Conservation (phyloP, 2,113 vertebrate genomes). For the Phrynosoma platyrhinos region DNA sequence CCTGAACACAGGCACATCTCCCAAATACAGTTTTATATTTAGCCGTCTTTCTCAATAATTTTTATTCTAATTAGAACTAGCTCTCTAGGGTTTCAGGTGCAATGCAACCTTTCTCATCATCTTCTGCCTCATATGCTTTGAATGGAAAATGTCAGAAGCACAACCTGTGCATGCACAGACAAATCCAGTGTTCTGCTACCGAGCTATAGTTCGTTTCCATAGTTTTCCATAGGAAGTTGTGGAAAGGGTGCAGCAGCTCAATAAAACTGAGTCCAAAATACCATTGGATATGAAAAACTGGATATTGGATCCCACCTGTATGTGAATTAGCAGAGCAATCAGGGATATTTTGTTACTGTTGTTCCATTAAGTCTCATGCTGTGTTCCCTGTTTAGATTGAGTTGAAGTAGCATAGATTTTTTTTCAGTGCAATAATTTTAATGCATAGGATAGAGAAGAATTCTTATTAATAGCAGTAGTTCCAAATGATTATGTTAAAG, state of each 20-base stretch:
- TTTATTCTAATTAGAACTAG: no score
- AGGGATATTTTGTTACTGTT: not conserved
- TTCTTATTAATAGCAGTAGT: not conserved
- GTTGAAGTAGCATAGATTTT: not conserved
- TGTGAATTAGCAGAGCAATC: not conserved
- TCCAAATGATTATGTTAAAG: conserved; percentile 10
- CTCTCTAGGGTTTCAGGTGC: not conserved
- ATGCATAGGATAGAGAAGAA: not conserved
- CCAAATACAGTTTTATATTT: no score
- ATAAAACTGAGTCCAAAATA: not conserved
- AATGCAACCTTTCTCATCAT: not conserved
- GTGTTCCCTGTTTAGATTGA: not conserved
- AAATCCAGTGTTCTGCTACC: not conserved
- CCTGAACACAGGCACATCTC: no score
- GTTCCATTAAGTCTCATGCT: not conserved
- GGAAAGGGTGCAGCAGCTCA: no score
- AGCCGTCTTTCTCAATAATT: no score
- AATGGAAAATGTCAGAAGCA: not conserved
- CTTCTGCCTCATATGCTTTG: not conserved
- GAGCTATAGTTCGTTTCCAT: no score
- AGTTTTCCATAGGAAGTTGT: not conserved
- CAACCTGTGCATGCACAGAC: no score
- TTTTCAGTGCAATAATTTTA: not conserved
- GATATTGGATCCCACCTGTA: not conserved
- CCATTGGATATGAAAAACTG: not conserved